Evolutionary conservation across 1,140 invertebrate genomes (phyloP).

Genomic region (Drosophila kepulauana): DNA sequence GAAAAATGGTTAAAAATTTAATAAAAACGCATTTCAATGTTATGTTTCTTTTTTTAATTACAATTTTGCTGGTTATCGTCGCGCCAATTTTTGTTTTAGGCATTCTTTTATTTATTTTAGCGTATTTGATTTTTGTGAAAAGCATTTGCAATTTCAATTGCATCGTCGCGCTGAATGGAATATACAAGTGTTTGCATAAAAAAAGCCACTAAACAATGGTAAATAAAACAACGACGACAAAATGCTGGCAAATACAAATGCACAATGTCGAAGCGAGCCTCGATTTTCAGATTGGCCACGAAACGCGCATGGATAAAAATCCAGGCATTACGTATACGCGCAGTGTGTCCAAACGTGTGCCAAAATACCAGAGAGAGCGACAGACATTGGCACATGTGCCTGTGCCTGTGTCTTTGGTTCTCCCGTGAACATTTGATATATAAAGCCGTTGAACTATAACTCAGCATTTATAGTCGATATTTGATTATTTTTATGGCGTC

Average conservation of each 20-base stretch:
- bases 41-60: conserved; percentile 3
- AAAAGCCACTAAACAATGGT: conserved; percentile 23
- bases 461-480: conserved; percentile 70
- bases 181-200: conserved; percentile 55
- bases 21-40: conserved; percentile 43
- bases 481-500: conserved; percentile 70
- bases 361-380: conserved; percentile 2
- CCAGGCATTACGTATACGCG: conserved; percentile 63
- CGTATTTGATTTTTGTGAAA: conserved; percentile 39
- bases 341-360: conserved; percentile 31
- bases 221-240: conserved; percentile 26
- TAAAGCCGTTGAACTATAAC: conserved; percentile 68
- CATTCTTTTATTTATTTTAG: conserved; percentile 49
- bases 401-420: no score
- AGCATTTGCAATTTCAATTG: conserved; percentile 44
- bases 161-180: not conserved
- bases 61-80: conserved; percentile 24
- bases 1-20: conserved; percentile 48
- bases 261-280: conserved; percentile 56
- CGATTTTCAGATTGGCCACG: conserved; percentile 40
- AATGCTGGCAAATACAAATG: conserved; percentile 41
- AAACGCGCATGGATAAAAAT: conserved; percentile 19
- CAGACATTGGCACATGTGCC: conserved; percentile 23
- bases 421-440: conserved; percentile 65
- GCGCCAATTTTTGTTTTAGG: conserved; percentile 39